Evolutionary conservation across 2,888 invertebrate species (phyloP), one percentile per base, ranked within the genome.

Genomic region (Ceramica pisi): DNA sequence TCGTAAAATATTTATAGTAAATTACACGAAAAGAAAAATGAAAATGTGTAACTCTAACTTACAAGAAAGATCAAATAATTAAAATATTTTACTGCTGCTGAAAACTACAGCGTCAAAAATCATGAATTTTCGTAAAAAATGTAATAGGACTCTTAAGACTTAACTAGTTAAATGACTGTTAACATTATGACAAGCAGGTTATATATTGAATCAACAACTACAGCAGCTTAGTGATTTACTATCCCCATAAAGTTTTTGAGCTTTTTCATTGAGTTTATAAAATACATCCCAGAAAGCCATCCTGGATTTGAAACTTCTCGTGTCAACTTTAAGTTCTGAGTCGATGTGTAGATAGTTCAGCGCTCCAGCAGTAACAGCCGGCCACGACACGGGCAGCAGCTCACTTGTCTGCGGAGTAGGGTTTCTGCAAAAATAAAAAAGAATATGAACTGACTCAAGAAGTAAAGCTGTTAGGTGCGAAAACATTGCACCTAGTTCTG

Each of bases 241-340:
- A 7, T 63, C 35, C 9, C 62, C 26, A 44, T 80, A 88, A 41
- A 84, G 80, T 10, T 79, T 65, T 76, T 85, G 82, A 4, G 67
- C 64, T 8, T 81, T 71, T 74, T 71, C 73, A 59, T 88, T 86
- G 0, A 88, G 57, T 78, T 81, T 87, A 46, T 88, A 90, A 77
- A 90, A 89, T 16, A 90, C 63, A 64, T 90, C 85, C 90, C 90
- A 90, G 70, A 90, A 87, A 31, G 90, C 82, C 78, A 90, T 88
- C 68, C 90, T 84, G 10, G 81, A 75, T 19, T 88, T 84, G 55
- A 86, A 86, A 65, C 80, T 83, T 65, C 90, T 86, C 41, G 78
- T 81, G 48, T 86, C 71, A 26, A 90, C 68, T 62, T 67, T 79
- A 7, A 89, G 71, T 41, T 88, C 83, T 12, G 81, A 74, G 69